Evolutionary conservation across 2,113 vertebrate genomes (phyloP).

Genomic region (Sterrhoptilus dennistouni): DNA sequence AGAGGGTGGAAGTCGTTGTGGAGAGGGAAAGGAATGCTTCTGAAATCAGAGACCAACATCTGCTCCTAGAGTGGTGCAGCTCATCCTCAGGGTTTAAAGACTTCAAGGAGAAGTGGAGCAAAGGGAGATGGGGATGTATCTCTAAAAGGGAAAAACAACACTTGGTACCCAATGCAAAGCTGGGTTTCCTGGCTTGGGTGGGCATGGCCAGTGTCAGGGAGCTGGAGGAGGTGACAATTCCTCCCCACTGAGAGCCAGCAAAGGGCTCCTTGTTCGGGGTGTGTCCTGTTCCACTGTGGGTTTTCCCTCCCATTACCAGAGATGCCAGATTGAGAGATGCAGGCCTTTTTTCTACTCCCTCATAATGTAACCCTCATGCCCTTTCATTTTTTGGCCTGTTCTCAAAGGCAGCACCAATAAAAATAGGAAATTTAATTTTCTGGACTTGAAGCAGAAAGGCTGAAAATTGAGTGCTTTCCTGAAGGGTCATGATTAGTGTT

Average conservation of each 20-base stretch:
- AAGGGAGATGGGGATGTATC: background rate
- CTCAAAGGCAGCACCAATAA: background rate
- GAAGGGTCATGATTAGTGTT: background rate
- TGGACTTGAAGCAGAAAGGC: background rate
- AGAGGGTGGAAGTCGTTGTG: background rate
- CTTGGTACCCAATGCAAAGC: background rate
- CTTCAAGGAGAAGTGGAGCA: background rate
- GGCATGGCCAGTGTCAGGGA: background rate
- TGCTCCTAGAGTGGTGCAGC: accelerated
- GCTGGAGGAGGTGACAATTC: background rate
- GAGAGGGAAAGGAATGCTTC: background rate
- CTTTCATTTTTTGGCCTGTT: background rate
- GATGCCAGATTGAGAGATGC: background rate
- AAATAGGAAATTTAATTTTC: background rate
- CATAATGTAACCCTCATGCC: background rate
- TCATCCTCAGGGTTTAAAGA: background rate
- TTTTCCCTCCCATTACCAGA: background rate
- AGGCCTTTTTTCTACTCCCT: background rate
- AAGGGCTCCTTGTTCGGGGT: background rate
- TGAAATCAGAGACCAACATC: background rate
- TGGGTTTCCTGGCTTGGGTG: accelerated
- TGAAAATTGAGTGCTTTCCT: background rate
- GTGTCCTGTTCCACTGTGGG: accelerated
- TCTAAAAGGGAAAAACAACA: background rate
- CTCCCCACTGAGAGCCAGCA: accelerated